Evolutionary conservation across 2,888 invertebrate genomes (phyloP).

Genomic region (Lutraria lutraria): DNA sequence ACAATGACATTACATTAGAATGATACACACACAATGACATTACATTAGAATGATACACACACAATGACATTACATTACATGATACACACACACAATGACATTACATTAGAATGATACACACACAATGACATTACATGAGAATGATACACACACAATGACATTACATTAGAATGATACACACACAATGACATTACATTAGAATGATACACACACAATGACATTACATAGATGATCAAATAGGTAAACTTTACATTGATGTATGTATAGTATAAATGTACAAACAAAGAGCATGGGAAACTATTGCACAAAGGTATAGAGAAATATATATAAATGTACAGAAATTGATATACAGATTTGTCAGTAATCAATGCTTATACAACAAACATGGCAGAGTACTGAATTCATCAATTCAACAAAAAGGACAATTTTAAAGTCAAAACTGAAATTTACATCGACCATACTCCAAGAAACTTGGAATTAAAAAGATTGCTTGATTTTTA

Average conservation of each 20-base stretch:
- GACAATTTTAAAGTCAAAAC: too few species aligned
- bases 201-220: background rate
- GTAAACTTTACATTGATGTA: background rate
- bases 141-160: background rate
- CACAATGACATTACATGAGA: background rate
- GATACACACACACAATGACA: background rate
- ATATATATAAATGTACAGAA: too few species aligned
- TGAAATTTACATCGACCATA: too few species aligned
- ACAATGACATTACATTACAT: background rate
- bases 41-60: background rate
- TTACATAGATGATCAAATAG: background rate
- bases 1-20: background rate
- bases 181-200: background rate
- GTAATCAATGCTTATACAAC: too few species aligned
- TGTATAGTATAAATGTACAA: too few species aligned
- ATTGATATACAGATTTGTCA: too few species aligned
- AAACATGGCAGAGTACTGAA: too few species aligned
- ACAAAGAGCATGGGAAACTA: background rate
- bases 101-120: background rate
- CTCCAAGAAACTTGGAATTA: too few species aligned
- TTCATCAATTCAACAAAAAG: too few species aligned
- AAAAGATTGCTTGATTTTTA: too few species aligned
- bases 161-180: background rate
- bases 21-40: background rate
- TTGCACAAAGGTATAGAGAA: constrained; percentile 14